Base-by-base conservation (phyloP, 2,797 vertebrate species). In the Sebastes minor region DNA sequence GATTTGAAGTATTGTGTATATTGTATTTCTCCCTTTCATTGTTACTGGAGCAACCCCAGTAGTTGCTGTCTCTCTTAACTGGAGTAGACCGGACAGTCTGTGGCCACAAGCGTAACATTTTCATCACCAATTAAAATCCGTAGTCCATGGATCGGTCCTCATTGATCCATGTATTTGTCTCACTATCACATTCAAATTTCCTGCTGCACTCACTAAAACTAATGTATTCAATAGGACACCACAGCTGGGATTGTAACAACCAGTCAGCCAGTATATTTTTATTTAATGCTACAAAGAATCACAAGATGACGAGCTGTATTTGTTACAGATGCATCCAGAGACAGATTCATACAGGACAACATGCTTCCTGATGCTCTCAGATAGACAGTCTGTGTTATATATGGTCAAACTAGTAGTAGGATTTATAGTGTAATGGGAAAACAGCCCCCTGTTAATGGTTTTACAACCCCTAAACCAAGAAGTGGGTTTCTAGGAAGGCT, bases 1-100 rank as follows among this genome's bases (percentile, higher is more conserved):
- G 67, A 65, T 52, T 3, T 53, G 52, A 61, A 65, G 27, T 35
- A 72, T 83, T 82, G 71, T 81, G 46, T 52, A 0, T 49, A 63
- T 56, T 63, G 74, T 28, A 11, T 60, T 38, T 76, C 64, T 71
- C 62, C 30, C 23, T 20, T 23, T 70, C 53, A 75, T 84, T 80
- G 70, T 84, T 71, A 3, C 18, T 68, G 38, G 52, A 64, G 35
- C 28, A 46, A 32, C n/a, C 13, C 35, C 30, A 62, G 30, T 22
- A 60, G 64, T 82, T 68, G 3, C 18, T 64, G 32, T 27, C 60
- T 59, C 18, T 42, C 30, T 32, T 4, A 57, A 8, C 55, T 66
- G 42, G 28, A 69, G 42, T 32, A 23, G 42, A 32, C 38, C 11
- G 2, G 38, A 13, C 13, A 32, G 16, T 61, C 25, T 28, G 0